Conservation (phyloP, 2,113 vertebrate genomes). For the Alexandromys fortis region DNA sequence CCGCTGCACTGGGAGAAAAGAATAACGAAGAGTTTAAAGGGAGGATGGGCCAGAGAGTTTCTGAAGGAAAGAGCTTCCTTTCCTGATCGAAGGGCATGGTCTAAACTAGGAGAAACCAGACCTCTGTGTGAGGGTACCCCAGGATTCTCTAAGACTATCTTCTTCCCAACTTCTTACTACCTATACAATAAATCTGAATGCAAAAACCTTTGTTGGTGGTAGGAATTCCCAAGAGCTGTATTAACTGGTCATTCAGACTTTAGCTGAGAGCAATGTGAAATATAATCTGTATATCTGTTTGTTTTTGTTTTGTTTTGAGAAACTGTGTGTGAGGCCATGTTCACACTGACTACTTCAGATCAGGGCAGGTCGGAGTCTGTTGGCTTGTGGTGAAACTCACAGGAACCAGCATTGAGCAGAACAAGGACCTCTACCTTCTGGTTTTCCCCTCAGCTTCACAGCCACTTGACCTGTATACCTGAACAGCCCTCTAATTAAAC, state of each 20-base stretch:
- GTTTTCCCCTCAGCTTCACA: neutral
- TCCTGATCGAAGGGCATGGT: neutral
- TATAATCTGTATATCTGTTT: neutral
- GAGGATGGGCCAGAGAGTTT: neutral
- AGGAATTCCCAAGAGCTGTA: constrained; percentile 13
- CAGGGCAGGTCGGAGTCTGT: neutral
- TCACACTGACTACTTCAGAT: constrained; percentile 23
- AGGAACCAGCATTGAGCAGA: neutral
- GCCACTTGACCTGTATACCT: neutral
- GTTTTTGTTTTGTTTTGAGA: neutral
- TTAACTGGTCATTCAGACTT: constrained; percentile 29
- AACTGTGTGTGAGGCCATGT: neutral
- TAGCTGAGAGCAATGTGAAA: constrained; percentile 26
- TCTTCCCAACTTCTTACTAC: neutral
- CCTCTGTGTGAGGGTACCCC: neutral
- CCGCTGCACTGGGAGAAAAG: no score
- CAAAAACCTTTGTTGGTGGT: neutral
- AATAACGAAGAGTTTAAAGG: neutral
- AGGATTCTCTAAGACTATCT: neutral
- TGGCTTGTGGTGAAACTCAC: neutral
- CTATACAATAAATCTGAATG: constrained; percentile 10
- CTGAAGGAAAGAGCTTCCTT: neutral
- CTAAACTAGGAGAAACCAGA: neutral
- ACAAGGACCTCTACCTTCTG: neutral
- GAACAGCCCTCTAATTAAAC: neutral